phyloP scores from a whole-genome alignment of 2,888 invertebrate species.

The Smittia sp. region DNA sequence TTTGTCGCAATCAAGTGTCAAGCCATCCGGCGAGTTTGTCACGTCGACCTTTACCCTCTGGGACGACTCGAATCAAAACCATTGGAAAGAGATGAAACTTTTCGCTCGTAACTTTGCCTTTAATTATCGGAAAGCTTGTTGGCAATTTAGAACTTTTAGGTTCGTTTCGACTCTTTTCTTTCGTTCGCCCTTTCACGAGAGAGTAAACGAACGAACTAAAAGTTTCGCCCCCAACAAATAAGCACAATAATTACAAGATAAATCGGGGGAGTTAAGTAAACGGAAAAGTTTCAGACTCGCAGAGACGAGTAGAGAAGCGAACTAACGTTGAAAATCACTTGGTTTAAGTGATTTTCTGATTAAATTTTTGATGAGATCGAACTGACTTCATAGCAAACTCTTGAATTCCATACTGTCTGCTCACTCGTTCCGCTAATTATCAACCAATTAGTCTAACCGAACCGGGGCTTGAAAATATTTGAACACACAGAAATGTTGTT shows the following conservation, averaged over 20 bases:
- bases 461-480: no score
- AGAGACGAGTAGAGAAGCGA: not conserved
- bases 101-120: constrained; percentile 4
- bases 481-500: no score
- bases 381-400: no score
- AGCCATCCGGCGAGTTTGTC: not conserved
- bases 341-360: not conserved
- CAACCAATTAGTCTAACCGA: no score
- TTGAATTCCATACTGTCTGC: no score
- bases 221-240: constrained; percentile 1
- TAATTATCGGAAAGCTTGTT: constrained; percentile 18
- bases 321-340: not conserved
- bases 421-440: no score
- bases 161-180: not conserved
- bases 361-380: not conserved
- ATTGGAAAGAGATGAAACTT: constrained; percentile 2
- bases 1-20: no score
- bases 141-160: not conserved
- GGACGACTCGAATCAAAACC: constrained; percentile 1
- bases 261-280: constrained; percentile 6
- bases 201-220: not conserved
- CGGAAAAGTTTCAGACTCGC: not conserved
- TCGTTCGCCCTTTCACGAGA: not conserved
- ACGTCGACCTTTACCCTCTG: not conserved
- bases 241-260: constrained; percentile 23